A percentile compares a stretch with the other conserved stretches of the same genome.
These are phyloP conservation scores for Euplexia lucipara DNA, from an alignment of 2,888 invertebrate genomes.

Conservation along the genomic window DNA sequence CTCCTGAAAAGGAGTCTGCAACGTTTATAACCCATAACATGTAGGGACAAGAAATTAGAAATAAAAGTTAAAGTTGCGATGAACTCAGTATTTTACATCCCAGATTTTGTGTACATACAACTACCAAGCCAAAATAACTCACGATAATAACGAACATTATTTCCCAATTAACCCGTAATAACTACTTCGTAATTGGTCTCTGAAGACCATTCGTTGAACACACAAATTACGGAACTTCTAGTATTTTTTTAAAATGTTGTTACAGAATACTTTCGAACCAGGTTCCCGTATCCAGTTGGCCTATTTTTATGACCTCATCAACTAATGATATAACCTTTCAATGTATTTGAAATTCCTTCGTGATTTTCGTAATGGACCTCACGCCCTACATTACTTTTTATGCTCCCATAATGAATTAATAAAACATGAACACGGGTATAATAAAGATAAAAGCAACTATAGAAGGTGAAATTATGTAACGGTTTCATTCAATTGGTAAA, in stretches of 20 bases:
- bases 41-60: no score
- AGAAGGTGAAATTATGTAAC: neutral
- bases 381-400: constrained; percentile 46
- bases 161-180: constrained; percentile 41
- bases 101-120: constrained; percentile 1
- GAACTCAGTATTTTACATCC: constrained; percentile 5
- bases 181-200: constrained; percentile 43
- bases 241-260: constrained; percentile 26
- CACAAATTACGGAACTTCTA: constrained; percentile 34
- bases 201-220: constrained; percentile 30
- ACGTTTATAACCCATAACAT: no score
- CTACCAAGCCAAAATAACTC: constrained; percentile 26
- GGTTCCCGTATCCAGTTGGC: constrained; percentile 42
- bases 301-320: constrained; percentile 63
- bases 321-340: constrained; percentile 62
- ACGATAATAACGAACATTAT: constrained; percentile 28
- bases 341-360: constrained; percentile 50
- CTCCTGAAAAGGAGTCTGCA: neutral
- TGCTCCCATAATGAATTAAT: constrained; percentile 47
- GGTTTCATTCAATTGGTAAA: constrained; percentile 4
- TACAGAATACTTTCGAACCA: constrained; percentile 18
- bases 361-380: constrained; percentile 61
- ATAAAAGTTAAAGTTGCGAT: neutral
- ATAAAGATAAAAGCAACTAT: constrained; percentile 23
- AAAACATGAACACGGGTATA: constrained; percentile 18